phyloP scores from a whole-genome alignment of 35 echinoderm and acorn worm species.

The Ophiothrix spiculata region DNA sequence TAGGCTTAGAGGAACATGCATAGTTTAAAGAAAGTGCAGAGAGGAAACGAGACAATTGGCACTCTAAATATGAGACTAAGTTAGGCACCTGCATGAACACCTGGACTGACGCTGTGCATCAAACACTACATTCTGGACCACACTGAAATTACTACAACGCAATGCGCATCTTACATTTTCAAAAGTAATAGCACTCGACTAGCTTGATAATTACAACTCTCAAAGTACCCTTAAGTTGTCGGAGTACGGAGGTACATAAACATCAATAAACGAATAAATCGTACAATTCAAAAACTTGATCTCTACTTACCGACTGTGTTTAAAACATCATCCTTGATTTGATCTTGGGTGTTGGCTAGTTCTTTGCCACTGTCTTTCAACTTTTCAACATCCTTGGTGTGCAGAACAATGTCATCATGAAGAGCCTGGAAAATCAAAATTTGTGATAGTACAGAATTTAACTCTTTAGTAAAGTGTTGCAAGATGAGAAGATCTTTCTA shows the following conservation, averaged over 20 bases:
- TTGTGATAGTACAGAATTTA: not conserved
- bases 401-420: slow-evolving; percentile 81
- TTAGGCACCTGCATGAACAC: too few relatives aligned
- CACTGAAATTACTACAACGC: too few relatives aligned
- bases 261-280: not conserved
- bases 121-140: too few relatives aligned
- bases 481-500: not conserved
- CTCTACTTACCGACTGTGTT: slow-evolving; percentile 80
- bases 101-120: too few relatives aligned
- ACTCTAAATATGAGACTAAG: too few relatives aligned
- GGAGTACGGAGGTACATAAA: not conserved
- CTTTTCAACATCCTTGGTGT: slow-evolving; percentile 92
- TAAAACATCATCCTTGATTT: slow-evolving; percentile 83
- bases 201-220: too few relatives aligned
- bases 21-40: not conserved
- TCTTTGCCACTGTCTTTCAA: slow-evolving; percentile 92
- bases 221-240: too few relatives aligned
- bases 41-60: not conserved
- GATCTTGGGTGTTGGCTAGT: slow-evolving; percentile 71
- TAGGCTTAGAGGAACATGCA: not conserved
- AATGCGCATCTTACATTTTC: too few relatives aligned
- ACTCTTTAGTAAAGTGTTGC: not conserved
- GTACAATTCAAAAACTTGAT: not conserved
- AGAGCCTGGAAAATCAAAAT: slow-evolving; percentile 49
- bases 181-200: too few relatives aligned